phyloP scores from a whole-genome alignment of 2,888 invertebrate genomes.

The Athripsodes cinereus region DNA sequence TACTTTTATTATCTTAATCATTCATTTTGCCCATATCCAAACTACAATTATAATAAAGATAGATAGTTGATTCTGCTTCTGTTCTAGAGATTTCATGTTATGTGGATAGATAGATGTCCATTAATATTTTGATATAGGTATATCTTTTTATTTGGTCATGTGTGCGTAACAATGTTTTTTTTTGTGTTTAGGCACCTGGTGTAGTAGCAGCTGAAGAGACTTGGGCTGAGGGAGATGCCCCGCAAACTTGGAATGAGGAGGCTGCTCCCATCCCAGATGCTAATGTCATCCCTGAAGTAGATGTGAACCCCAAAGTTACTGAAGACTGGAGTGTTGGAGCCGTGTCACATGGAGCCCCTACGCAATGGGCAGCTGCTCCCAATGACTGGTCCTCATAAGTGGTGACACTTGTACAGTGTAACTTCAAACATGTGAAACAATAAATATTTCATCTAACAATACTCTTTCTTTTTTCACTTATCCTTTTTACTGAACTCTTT shows the following conservation, averaged over 20 bases:
- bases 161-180: too few species aligned
- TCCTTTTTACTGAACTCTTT: too few species aligned
- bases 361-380: constrained; percentile 57
- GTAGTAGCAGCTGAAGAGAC: constrained; percentile 44
- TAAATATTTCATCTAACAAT: not conserved
- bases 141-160: too few species aligned
- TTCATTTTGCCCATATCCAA: too few species aligned
- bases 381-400: constrained; percentile 45
- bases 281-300: constrained; percentile 33
- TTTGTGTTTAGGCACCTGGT: constrained; percentile 24
- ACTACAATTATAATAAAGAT: too few species aligned
- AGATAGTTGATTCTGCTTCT: too few species aligned
- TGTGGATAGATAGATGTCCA: too few species aligned
- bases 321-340: constrained; percentile 40
- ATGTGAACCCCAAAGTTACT: constrained; percentile 36
- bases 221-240: constrained; percentile 52
- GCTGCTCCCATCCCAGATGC: constrained; percentile 36
- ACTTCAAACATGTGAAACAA: not conserved
- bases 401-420: too few species aligned
- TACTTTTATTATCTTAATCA: too few species aligned
- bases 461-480: not conserved
- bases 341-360: constrained; percentile 34
- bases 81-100: too few species aligned
- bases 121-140: too few species aligned
- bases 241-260: constrained; percentile 51